phyloP scores from a whole-genome alignment of 1,140 invertebrate species.

The Saccostrea glomerata region DNA sequence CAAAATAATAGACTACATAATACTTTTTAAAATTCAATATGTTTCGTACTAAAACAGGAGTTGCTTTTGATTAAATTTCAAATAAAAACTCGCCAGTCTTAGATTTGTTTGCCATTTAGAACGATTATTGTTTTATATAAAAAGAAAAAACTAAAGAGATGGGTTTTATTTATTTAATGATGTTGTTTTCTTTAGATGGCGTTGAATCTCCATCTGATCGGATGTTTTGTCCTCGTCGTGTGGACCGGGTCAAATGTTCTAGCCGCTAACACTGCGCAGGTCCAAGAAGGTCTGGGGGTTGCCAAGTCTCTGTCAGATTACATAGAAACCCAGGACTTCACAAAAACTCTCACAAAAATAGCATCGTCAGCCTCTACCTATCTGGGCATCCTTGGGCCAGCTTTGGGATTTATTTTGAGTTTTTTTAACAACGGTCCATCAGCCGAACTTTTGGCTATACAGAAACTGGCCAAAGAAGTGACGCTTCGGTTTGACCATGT shows the following conservation, averaged over 20 bases:
- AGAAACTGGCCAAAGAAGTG: background rate
- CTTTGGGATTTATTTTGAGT: background rate
- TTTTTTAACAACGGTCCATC: background rate
- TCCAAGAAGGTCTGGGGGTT: background rate
- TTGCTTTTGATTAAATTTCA: no score
- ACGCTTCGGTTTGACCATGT: background rate
- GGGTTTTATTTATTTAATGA: no score
- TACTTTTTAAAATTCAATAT: no score
- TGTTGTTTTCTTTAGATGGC: background rate
- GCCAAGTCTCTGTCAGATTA: background rate
- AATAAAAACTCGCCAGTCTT: no score
- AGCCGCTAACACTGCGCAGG: background rate
- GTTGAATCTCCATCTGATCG: background rate
- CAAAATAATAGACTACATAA: no score
- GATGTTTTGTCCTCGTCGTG: background rate
- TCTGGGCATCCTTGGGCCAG: background rate
- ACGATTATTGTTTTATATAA: no score
- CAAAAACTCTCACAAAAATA: background rate
- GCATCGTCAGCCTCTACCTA: background rate
- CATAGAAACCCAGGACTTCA: background rate
- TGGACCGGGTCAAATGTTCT: background rate
- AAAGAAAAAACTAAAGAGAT: no score
- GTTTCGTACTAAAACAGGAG: no score
- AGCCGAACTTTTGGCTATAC: constrained; percentile 10
- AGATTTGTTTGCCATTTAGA: no score